Percentiles rank a stretch among this genome's conserved stretches.
These are phyloP conservation scores for Ceyx cyanopectus DNA, from an alignment of 2,113 vertebrate genomes.

Conservation along the genomic window DNA sequence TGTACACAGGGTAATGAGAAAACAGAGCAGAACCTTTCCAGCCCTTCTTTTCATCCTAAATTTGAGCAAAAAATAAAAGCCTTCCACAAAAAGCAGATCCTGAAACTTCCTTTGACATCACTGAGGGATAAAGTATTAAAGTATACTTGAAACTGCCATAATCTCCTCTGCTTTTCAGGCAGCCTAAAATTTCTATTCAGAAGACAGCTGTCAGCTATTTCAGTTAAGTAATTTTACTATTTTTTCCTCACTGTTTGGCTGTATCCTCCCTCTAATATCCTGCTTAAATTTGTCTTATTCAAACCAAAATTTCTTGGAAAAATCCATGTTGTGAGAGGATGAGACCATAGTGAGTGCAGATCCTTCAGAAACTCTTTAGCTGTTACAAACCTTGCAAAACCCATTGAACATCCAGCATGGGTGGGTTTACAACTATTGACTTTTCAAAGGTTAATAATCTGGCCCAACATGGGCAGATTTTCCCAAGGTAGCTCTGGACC, in stretches of 20 bases:
- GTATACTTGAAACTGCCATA: not conserved
- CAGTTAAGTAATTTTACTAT: not conserved
- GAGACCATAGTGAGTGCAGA: not conserved
- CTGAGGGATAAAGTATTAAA: not conserved
- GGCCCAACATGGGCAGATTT: not conserved
- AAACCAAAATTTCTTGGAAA: not conserved
- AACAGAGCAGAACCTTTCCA: not conserved
- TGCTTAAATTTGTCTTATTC: not conserved
- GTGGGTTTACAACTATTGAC: not conserved
- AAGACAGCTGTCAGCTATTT: not conserved
- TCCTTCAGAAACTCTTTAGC: not conserved
- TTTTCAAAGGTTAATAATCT: not conserved
- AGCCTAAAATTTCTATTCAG: not conserved
- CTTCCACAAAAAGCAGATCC: not conserved
- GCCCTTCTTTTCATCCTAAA: not conserved
- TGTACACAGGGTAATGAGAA: not conserved
- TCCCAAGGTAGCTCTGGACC: not conserved
- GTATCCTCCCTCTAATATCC: not conserved
- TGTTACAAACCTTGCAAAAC: not conserved
- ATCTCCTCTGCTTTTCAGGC: not conserved
- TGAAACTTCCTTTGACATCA: not conserved
- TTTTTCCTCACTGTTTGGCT: not conserved
- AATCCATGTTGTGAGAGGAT: not conserved
- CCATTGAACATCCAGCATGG: not conserved
- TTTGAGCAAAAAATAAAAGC: not conserved